These are phyloP conservation scores for Suricata suricatta DNA, from an alignment of 2,113 vertebrate genomes.

Conservation along the genomic window DNA sequence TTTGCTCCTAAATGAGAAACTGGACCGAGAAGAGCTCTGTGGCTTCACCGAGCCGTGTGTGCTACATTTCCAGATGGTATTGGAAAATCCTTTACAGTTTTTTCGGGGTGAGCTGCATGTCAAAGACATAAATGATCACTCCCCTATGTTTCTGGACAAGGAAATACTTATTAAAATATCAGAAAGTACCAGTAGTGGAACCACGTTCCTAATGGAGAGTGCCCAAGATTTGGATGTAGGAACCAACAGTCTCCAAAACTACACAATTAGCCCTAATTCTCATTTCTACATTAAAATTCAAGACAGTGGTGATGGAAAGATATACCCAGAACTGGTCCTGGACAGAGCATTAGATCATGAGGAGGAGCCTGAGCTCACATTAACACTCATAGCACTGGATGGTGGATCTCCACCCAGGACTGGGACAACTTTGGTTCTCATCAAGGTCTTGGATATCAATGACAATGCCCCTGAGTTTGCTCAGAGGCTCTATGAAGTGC, in stretches of 20 bases:
- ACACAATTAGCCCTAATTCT: slow-evolving; percentile 78
- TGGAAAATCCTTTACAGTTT: slow-evolving; percentile 86
- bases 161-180: slow-evolving; percentile 83
- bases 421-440: slow-evolving; percentile 62
- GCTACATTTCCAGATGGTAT: slow-evolving; percentile 85
- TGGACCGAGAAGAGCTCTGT: slow-evolving; percentile 88
- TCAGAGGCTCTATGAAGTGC: slow-evolving; percentile 75
- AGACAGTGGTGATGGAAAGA: background rate
- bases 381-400: slow-evolving; percentile 69
- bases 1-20: slow-evolving; percentile 83
- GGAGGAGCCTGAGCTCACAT: slow-evolving; percentile 38
- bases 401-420: slow-evolving; percentile 71
- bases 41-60: slow-evolving; percentile 81
- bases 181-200: slow-evolving; percentile 75
- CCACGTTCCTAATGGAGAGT: slow-evolving; percentile 84
- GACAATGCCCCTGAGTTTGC: slow-evolving; percentile 76
- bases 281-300: slow-evolving; percentile 62
- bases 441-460: slow-evolving; percentile 71
- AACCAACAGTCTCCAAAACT: slow-evolving; percentile 84
- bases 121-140: slow-evolving; percentile 87
- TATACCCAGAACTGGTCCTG: slow-evolving; percentile 72
- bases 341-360: slow-evolving; percentile 76
- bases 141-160: slow-evolving; percentile 81
- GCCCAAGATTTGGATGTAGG: slow-evolving; percentile 87
- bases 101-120: slow-evolving; percentile 83